Evolutionary conservation across 2,797 vertebrate species (phyloP), one percentile per base, ranked within the genome.

Genomic region (Xyrichtys novacula): DNA sequence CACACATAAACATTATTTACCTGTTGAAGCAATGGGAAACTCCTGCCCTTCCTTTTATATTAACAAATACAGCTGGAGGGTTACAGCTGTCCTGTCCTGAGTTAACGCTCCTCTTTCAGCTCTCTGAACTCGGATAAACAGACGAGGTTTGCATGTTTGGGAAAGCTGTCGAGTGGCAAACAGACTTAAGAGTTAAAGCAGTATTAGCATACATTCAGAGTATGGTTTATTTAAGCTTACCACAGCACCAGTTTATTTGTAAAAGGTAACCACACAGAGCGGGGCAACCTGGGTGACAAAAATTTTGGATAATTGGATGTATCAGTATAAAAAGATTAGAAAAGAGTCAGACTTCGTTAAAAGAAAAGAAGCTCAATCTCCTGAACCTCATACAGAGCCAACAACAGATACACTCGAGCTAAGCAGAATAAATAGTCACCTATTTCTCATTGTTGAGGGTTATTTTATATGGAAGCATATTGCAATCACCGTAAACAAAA

Each of bases 51-150:
- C 66, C 74, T 77, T 72, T 29, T 87, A 78, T 43, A 89, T 84
- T 85, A 86, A 90, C 87, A 90, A 90, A 89, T 84, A 85, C 49
- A 71, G 80, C 83, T 67, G 57, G 34, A 71, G 56, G 61, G 72
- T 59, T 43, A 42, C 65, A 76, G 65, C 67, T 28, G 53, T 1
- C 36, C 74, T 72, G 10, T 61, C 48, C 32, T 50, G 34, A 50
- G 25, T 76, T 78, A 83, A 77, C 78, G 73, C 66, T 36, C 77
- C 68, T 86, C 79, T 83, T 64, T 81, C 69, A 80, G 83, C 71
- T 67, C 57, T 54, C 55, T n/a, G n/a, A 43, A 74, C 23, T 60
- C 58, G 83, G 83, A 85, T 84, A 85, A 91, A 91, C 83, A 86
- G 40, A 85, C 58, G 71, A 74, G 69, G 64, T 66, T 46, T 74